Percentiles rank a stretch among this genome's conserved stretches.
Evolutionary conservation across 1,140 invertebrate species (phyloP).

Genomic region (Caenorhabditis tropicalis): DNA sequence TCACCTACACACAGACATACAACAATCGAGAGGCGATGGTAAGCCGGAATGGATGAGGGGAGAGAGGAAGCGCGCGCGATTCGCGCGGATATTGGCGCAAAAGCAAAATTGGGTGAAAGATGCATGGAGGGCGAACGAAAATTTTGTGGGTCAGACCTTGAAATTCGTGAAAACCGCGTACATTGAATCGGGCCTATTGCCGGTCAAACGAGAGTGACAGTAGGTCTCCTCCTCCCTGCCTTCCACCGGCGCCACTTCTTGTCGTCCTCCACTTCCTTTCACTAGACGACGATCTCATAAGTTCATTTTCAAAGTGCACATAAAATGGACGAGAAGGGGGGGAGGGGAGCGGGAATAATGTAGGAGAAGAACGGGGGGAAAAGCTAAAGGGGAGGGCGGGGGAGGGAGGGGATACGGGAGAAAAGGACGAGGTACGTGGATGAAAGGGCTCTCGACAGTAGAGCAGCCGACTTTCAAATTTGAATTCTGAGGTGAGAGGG

Average conservation of each 20-base stretch:
- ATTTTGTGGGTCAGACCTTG: slow-evolving; percentile 44
- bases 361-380: too few species aligned
- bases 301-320: slow-evolving; percentile 32
- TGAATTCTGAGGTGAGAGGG: slow-evolving; percentile 17
- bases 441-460: background rate
- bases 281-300: slow-evolving; percentile 37
- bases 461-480: background rate
- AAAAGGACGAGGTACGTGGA: too few species aligned
- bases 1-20: slow-evolving; percentile 10
- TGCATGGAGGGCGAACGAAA: slow-evolving; percentile 41
- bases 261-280: slow-evolving; percentile 15
- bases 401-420: too few species aligned
- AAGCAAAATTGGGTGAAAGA: slow-evolving; percentile 45
- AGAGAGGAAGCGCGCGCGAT: background rate
- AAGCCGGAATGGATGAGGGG: slow-evolving; percentile 36
- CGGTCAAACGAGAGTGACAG: slow-evolving; percentile 44
- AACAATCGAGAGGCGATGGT: slow-evolving; percentile 40
- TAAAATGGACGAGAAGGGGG: background rate
- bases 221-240: slow-evolving; percentile 3
- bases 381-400: too few species aligned
- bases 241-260: slow-evolving; percentile 21
- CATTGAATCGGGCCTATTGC: slow-evolving; percentile 43
- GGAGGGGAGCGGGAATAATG: background rate
- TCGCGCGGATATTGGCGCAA: slow-evolving; percentile 38
- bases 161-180: slow-evolving; percentile 43